Evolutionary conservation across 2,113 vertebrate species (phyloP), one percentile per base, ranked within the genome.

Genomic region (Xiphorhynchus elegans): DNA sequence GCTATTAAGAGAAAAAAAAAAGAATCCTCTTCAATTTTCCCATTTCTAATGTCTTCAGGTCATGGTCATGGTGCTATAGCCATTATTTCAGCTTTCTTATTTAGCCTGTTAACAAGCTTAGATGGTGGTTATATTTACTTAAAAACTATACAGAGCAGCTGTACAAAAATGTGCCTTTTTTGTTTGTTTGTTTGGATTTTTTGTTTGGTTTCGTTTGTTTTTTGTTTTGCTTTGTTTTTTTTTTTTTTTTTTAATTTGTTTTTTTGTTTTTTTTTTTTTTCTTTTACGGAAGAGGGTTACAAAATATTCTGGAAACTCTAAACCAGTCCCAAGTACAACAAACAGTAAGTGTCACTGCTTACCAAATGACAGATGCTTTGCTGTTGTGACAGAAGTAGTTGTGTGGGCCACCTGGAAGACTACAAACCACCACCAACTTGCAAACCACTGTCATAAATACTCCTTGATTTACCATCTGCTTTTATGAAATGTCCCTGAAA

Each of bases 321-420:
- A 91, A 90, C 46, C 35, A 8, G 33, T 74, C 55, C 62, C 26
- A 70, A 23, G 50, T 90, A 67, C 63, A 70, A 50, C 16, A 89
- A 96, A 56, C 28, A 55, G 14, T 49, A 37, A 87, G 55, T 31
- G 63, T 49, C 81, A 40, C 46, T 63, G 28, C 69, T 77, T 73
- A 29, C 53, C 1, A 19, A 75, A 88, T 6, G 62, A 59, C 87
- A 93, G 79, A 89, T 75, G 63, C 24, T 62, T 56, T 6, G 0
- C 50, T 68, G 52, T 67, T 83, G 37, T 84, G 85, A 58, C 86
- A 87, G 46, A 62, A 92, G 49, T 62, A 55, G 31, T 66, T 84
- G n/a, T 62, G 68, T 58, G 64, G 66, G 70, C 50, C 72, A 94
- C 93, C 90, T 96, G 89, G n/a, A 96, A 86, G 64, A 67, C 17